Percentiles rank a stretch among this genome's conserved stretches.
These are phyloP conservation scores for Halichoerus grypus DNA, from an alignment of 2,113 vertebrate species.

Conservation along the genomic window DNA sequence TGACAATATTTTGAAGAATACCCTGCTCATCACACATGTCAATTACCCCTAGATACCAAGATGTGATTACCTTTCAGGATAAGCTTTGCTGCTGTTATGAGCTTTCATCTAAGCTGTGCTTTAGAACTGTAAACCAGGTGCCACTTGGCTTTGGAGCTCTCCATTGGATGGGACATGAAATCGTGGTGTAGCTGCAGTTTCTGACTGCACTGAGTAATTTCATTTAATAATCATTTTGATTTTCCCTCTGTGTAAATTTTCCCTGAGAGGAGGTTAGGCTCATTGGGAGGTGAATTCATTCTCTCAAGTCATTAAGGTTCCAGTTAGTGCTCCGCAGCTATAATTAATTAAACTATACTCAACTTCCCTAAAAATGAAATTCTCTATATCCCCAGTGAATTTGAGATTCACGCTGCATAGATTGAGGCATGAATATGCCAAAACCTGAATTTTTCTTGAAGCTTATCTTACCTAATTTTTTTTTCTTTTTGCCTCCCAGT, in stretches of 20 bases:
- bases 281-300: conserved; percentile 74
- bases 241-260: conserved; percentile 64
- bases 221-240: conserved; percentile 73
- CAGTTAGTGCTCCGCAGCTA: conserved; percentile 70
- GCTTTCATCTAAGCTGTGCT: background rate
- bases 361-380: conserved; percentile 72
- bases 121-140: background rate
- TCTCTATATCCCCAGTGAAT: conserved; percentile 45
- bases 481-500: background rate
- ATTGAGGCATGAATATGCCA: background rate
- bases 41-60: background rate
- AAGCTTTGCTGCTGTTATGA: background rate
- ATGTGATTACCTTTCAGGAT: background rate
- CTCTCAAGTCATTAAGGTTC: conserved; percentile 75
- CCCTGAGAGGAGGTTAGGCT: conserved; percentile 68
- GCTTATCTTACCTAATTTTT: background rate
- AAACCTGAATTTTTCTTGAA: background rate
- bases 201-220: conserved; percentile 55
- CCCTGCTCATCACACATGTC: background rate
- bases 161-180: background rate
- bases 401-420: background rate
- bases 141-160: background rate
- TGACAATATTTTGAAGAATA: conserved; percentile 7
- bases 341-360: conserved; percentile 78
- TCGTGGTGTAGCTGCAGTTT: background rate